Conservation (phyloP, 1,140 invertebrate genomes). For the Calycopis cecrops region DNA sequence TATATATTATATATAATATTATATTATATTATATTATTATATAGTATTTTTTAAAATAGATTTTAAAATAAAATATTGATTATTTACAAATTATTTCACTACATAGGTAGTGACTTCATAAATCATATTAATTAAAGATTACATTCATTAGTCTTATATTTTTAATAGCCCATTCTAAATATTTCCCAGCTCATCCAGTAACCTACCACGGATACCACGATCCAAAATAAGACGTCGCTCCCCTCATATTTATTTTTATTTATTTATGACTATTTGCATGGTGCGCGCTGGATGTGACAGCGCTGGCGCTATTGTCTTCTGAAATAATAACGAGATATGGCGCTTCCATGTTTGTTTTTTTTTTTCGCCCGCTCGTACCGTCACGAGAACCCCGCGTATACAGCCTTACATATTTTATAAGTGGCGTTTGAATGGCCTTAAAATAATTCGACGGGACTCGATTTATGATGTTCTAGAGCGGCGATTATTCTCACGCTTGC, state of each 20-base stretch:
- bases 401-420: slow-evolving; percentile 54
- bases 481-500: slow-evolving; percentile 47
- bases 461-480: slow-evolving; percentile 46
- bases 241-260: slow-evolving; percentile 72
- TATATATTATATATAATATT: too few species aligned
- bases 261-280: slow-evolving; percentile 75
- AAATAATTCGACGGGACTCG: slow-evolving; percentile 50
- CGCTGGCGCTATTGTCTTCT: slow-evolving; percentile 68
- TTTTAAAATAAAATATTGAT: too few species aligned
- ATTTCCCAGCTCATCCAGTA: slow-evolving; percentile 30
- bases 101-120: too few species aligned
- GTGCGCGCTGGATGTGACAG: slow-evolving; percentile 66
- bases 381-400: slow-evolving; percentile 47
- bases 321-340: slow-evolving; percentile 72
- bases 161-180: too few species aligned
- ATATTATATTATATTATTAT: too few species aligned
- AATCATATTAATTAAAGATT: too few species aligned
- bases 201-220: slow-evolving; percentile 21
- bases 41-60: too few species aligned
- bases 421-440: slow-evolving; percentile 64
- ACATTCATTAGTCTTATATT: too few species aligned
- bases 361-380: slow-evolving; percentile 43
- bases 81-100: too few species aligned
- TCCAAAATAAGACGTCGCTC: slow-evolving; percentile 66
- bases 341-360: slow-evolving; percentile 49